Evolutionary conservation across 2,888 invertebrate genomes (phyloP), one percentile per base, ranked within the genome.

Genomic region (Strigamia transsilvanica): DNA sequence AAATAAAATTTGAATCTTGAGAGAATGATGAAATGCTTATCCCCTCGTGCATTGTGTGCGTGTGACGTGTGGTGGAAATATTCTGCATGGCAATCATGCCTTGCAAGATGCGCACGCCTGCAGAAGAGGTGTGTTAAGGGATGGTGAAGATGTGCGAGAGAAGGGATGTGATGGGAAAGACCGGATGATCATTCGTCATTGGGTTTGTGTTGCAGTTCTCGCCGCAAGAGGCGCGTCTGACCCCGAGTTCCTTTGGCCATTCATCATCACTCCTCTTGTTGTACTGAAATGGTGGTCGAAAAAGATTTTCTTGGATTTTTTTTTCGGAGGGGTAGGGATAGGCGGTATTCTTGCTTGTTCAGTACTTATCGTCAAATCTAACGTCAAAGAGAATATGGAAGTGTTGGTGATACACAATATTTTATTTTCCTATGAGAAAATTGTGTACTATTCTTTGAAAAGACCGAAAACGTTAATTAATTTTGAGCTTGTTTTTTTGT

Each of bases 151-250:
- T 46, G 18, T 21, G 61, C 7, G 61, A 18, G 61, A 66, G 61
- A 7, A 23, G 61, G 61, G 61, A 23, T n/a, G 21, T 12, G 61
- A 46, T 46, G 46, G 42, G n/a, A 46, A 66, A 21, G 61, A 12
- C 61, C 61, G 61, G 61, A 66, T 66, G 61, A 66, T 66, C 61
- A 66, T 66, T 66, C 61, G 61, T 66, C 61, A 66, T 66, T 66
- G 61, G 61, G 61, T 66, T 66, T 66, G 61, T 66, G 61, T 66
- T 66, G 61, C 61, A 66, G 13, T 66, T 66, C 61, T 66, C 61
- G 61, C 61, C 61, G 61, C 61, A 66, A 66, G 61, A 66, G 61
- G 61, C 61, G 61, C 61, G 61, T 66, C 61, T 66, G 61, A 66
- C 61, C 61, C 9, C 61, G 61, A 66, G 61, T 66, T 66, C 61